Evolutionary conservation across 2,888 invertebrate genomes (phyloP).

Genomic region (Sicus ferrugineus): DNA sequence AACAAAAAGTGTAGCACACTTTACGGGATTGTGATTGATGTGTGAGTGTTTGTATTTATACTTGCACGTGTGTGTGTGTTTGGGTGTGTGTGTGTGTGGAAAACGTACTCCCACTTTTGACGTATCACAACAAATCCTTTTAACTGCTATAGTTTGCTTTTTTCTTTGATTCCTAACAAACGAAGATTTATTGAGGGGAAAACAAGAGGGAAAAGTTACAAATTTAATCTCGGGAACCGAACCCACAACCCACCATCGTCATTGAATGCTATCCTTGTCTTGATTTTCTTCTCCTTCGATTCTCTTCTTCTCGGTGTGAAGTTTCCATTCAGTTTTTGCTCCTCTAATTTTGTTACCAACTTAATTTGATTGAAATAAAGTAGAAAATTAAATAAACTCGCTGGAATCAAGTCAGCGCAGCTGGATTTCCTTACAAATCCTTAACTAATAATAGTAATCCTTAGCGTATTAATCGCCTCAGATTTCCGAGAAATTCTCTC

Average conservation of each 20-base stretch:
- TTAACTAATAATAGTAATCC: slow-evolving; percentile 58
- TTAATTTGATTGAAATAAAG: slow-evolving; percentile 44
- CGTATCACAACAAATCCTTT: slow-evolving; percentile 32
- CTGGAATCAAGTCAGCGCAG: slow-evolving; percentile 33
- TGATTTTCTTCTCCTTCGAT: slow-evolving; percentile 5
- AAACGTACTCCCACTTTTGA: slow-evolving; percentile 45
- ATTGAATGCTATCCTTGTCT: background rate
- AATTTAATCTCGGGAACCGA: too few relatives aligned
- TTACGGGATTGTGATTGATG: too few relatives aligned
- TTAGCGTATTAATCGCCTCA: slow-evolving; percentile 56
- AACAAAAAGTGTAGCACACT: slow-evolving; percentile 19
- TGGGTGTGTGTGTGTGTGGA: slow-evolving; percentile 34
- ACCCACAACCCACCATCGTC: too few relatives aligned
- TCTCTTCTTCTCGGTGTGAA: slow-evolving; percentile 10
- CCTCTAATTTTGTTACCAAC: background rate
- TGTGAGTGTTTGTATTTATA: too few relatives aligned
- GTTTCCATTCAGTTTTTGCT: slow-evolving; percentile 19
- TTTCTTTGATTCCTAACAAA: background rate
- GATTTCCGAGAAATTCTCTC: slow-evolving; percentile 36
- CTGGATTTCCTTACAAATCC: slow-evolving; percentile 43
- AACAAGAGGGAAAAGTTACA: too few relatives aligned
- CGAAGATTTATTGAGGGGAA: too few relatives aligned
- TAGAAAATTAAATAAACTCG: slow-evolving; percentile 46
- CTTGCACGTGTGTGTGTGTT: slow-evolving; percentile 5
- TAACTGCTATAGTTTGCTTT: background rate